Base-by-base conservation (phyloP, 2,888 invertebrate species). In the Helobdella robusta region DNA sequence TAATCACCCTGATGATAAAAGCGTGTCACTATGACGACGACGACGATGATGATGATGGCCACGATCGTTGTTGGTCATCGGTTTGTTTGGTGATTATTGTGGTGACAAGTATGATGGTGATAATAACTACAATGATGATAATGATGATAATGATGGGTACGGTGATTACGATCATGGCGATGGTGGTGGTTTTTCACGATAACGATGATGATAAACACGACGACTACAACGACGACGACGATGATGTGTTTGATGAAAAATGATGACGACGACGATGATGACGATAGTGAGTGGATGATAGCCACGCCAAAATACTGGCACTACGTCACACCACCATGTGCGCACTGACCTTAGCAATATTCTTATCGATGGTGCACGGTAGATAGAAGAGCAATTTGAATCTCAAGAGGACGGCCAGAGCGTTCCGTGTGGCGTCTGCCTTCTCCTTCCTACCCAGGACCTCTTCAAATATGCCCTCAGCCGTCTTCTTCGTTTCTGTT, bases 351-450 rank as follows among this genome's bases (percentile, higher is more conserved):
- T 89, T 88, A 73, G 88, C 86, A 68, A 97, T 91, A 74, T 93
- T 94, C 72, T 87, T 86, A 75, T 95, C 93, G 59, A 98, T 94
- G 58, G 89, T 88, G 44, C 91, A 88, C 0, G 97, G 95, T 72
- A 98, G 84, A 77, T 94, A 92, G 79, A 98, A 97, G 8, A 98
- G 84, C 79, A 97, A 94, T 79, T 88, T 88, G 81, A 94, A 97
- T 52, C 97, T 84, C 61, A 91, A 90, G 71, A 98, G 84, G 6
- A 97, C 87, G 67, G 90, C 88, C 3, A 98, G 83, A 0, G 95
- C 94, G 75, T 93, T 94, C 59, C 97, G 84, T 0, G 94, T 97
- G 62, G 92, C 88, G 77, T 98, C 98, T 0, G 97, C 97, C 73
- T 89, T 86, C 76, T 97, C 97, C 76, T 93, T 88, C 65, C 94